A percentile compares a stretch with the other conserved stretches of the same genome.
Conservation (phyloP, 2,797 vertebrate genomes). For the Schizopygopsis pylzovi region DNA sequence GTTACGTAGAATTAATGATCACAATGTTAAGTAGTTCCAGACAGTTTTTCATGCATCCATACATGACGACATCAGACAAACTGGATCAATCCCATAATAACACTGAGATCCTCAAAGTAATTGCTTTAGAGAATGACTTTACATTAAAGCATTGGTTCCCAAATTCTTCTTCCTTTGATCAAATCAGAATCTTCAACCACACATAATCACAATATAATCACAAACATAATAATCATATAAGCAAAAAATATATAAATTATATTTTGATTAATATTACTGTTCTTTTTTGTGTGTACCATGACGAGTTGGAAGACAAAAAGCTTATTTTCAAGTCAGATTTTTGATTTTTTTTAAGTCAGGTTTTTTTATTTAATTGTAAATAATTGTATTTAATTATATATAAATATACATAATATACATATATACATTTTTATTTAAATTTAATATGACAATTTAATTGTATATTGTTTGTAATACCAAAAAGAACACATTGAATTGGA, state of each 20-base stretch:
- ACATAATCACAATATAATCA: not conserved
- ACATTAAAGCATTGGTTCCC: not conserved
- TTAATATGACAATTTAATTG: not conserved
- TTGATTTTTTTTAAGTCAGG: too few species aligned
- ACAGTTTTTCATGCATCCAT: not conserved
- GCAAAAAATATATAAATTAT: not conserved
- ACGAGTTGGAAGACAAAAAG: not conserved
- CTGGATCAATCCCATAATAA: not conserved
- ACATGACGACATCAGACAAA: not conserved
- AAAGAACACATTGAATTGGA: not conserved
- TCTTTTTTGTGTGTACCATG: not conserved
- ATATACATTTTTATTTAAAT: too few species aligned
- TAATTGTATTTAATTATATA: not conserved
- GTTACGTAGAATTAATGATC: not conserved
- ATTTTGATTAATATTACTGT: not conserved
- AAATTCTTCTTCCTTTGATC: not conserved
- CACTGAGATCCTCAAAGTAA: not conserved
- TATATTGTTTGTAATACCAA: not conserved
- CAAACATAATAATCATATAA: not conserved
- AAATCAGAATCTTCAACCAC: not conserved
- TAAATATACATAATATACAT: too few species aligned
- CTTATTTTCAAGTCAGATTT: not conserved
- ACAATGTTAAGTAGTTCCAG: not conserved
- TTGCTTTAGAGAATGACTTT: not conserved
- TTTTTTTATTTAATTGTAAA: not conserved